Base-by-base conservation (phyloP, 2,113 vertebrate species). In the Cettia cetti region DNA sequence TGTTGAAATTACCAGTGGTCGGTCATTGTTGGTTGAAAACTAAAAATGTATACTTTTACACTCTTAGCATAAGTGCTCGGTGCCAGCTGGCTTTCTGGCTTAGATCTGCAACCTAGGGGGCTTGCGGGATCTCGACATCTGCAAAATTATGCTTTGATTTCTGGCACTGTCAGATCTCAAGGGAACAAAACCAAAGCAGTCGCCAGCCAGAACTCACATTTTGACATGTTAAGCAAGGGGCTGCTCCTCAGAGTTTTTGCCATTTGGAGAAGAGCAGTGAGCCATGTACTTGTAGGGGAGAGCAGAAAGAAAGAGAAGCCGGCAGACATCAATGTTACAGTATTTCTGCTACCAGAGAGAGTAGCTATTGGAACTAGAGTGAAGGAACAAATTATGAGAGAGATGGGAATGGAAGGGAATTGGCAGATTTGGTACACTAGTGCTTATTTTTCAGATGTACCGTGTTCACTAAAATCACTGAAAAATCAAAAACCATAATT, bases 81-180 rank as follows among this genome's bases (percentile, higher is more conserved):
- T 97, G 97, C 97, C 97, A 97, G 93, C 91, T 97, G 97, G 93
- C 94, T 96, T 56, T 77, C 75, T 40, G 82, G 87, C 81, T 96
- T 69, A 87, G 77, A 87, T 86, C 88, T 96, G 94, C 96, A 96
- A 95, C 95, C 78, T 94, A 97, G 95, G 97, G 95, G 96, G 95
- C 94, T 96, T 82, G 85, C 12, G 42, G 93, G 91, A 96, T 96
- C 96, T 96, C 92, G 59, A 95, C 96, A 97, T 97, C 95, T 97
- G 96, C 95, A 97, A 88, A 97, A 94, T 97, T 97, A 60, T 57
- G 65, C 96, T 96, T 97, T 97, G 97, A 96, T 97, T 97, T 96
- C 78, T 97, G 97, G 97, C 97, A 96, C 88, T 2, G 11, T 81
- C 91, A 81, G 77, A 49, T 60, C 96, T 92, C 94, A 70, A 65